Percentiles rank a stretch among this genome's conserved stretches.
These are phyloP conservation scores for Cyclargus thomasi DNA, from an alignment of 1,140 invertebrate genomes.

Conservation along the genomic window DNA sequence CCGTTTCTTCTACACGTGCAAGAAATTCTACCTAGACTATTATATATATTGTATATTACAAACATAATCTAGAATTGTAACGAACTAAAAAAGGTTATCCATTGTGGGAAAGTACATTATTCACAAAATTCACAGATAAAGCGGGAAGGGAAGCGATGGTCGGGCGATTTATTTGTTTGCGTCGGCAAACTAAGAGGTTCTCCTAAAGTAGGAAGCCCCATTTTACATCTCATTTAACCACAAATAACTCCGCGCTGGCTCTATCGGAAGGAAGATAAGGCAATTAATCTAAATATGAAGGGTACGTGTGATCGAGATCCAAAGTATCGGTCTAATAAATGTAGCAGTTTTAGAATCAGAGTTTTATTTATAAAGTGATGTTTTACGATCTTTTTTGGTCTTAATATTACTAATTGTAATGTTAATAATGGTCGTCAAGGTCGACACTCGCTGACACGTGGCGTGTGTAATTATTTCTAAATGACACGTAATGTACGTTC, in stretches of 20 bases:
- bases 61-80: not conserved
- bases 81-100: conserved; percentile 17
- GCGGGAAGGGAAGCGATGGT: conserved; percentile 26
- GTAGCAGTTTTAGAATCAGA: not conserved
- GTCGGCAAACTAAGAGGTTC: conserved; percentile 30
- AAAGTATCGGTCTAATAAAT: not conserved
- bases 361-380: not conserved
- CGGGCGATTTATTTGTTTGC: conserved; percentile 33
- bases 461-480: not conserved
- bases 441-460: not conserved
- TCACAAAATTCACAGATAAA: conserved; percentile 29
- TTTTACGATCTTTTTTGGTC: too few relatives aligned
- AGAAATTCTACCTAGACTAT: too few relatives aligned
- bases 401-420: too few relatives aligned
- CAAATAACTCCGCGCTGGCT: conserved; percentile 31
- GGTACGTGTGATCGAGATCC: not conserved
- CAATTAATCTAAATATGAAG: conserved; percentile 13
- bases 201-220: conserved; percentile 32
- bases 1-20: too few relatives aligned
- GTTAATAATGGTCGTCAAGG: not conserved
- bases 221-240: conserved; percentile 38
- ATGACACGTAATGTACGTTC: not conserved
- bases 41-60: not conserved
- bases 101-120: conserved; percentile 19
- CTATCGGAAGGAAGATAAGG: conserved; percentile 16